A percentile compares a stretch with the other conserved stretches of the same genome.
These are phyloP conservation scores for Procavia capensis DNA, from an alignment of 2,113 vertebrate genomes.

Conservation along the genomic window DNA sequence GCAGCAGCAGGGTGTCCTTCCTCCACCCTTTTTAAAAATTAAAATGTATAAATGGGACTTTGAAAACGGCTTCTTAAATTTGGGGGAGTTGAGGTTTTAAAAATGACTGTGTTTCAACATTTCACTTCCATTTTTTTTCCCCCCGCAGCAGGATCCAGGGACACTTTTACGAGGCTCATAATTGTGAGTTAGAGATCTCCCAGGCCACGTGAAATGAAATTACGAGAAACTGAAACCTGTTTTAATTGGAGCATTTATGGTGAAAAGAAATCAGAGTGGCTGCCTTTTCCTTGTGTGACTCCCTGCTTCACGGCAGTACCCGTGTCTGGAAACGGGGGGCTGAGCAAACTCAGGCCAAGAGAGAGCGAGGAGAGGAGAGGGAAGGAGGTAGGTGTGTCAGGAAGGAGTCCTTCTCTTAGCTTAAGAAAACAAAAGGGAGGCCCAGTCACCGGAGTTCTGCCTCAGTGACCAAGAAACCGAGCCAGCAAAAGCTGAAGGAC, in stretches of 20 bases:
- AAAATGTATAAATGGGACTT: slow-evolving; percentile 61
- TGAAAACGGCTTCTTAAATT: slow-evolving; percentile 39
- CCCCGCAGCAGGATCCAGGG: slow-evolving; percentile 79
- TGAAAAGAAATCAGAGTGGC: slow-evolving; percentile 69
- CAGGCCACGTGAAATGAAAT: slow-evolving; percentile 89
- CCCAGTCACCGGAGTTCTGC: slow-evolving; percentile 89
- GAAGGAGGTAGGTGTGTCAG: slow-evolving; percentile 87
- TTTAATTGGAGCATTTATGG: slow-evolving; percentile 88
- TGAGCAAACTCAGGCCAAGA: slow-evolving; percentile 61
- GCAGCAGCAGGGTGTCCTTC: not conserved
- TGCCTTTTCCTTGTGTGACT: slow-evolving; percentile 56
- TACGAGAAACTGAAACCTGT: slow-evolving; percentile 87
- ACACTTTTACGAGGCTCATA: slow-evolving; percentile 87
- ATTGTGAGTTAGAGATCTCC: slow-evolving; percentile 90
- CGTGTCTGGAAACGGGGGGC: slow-evolving; percentile 49
- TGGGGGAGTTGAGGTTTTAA: slow-evolving; percentile 6
- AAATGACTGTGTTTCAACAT: slow-evolving; percentile 77
- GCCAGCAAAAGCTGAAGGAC: slow-evolving; percentile 94
- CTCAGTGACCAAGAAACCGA: slow-evolving; percentile 92
- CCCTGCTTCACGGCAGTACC: not conserved
- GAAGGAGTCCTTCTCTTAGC: slow-evolving; percentile 86
- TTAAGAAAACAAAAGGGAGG: slow-evolving; percentile 87
- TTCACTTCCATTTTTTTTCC: slow-evolving; percentile 80
- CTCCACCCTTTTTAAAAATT: not conserved
- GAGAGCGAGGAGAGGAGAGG: slow-evolving; percentile 44